Percentiles rank a stretch among this genome's conserved stretches.
Evolutionary conservation across 2,888 invertebrate genomes (phyloP).

Genomic region (Marronus borbonicus): DNA sequence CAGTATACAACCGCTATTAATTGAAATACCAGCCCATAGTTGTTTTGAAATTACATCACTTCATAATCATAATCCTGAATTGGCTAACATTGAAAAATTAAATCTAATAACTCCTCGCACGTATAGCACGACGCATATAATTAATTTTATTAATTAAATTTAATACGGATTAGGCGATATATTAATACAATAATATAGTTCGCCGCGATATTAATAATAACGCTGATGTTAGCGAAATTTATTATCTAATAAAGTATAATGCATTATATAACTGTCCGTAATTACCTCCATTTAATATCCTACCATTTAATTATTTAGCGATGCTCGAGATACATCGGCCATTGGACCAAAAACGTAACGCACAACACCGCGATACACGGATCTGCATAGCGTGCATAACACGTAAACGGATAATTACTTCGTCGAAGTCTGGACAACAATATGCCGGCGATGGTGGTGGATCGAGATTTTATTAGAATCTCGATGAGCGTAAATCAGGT

Average conservation of each 20-base stretch:
- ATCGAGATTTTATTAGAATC: too few relatives aligned
- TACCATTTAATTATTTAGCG: constrained; percentile 39
- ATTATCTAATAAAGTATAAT: constrained; percentile 41
- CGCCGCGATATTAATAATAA: constrained; percentile 26
- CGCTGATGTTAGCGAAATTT: constrained; percentile 36
- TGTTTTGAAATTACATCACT: too few relatives aligned
- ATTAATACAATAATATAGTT: constrained; percentile 26
- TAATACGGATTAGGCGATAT: constrained; percentile 15
- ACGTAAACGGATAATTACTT: constrained; percentile 4
- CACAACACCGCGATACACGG: background rate
- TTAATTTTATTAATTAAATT: constrained; percentile 27
- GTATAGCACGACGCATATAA: background rate
- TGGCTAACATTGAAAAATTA: too few relatives aligned
- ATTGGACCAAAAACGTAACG: constrained; percentile 1
- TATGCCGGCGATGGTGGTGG: too few relatives aligned
- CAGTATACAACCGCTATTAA: too few relatives aligned
- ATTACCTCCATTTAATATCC: constrained; percentile 41
- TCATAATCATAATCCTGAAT: too few relatives aligned
- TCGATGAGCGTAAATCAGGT: too few relatives aligned
- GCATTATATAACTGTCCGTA: constrained; percentile 34
- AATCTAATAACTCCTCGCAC: too few relatives aligned
- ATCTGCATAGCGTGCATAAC: too few relatives aligned
- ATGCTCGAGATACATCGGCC: constrained; percentile 21
- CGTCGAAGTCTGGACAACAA: background rate
- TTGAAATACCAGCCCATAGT: too few relatives aligned